Percentiles rank a stretch among this genome's conserved stretches.
phyloP scores from a whole-genome alignment of 1,140 invertebrate genomes.

The Zaprionus ghesquierei region DNA sequence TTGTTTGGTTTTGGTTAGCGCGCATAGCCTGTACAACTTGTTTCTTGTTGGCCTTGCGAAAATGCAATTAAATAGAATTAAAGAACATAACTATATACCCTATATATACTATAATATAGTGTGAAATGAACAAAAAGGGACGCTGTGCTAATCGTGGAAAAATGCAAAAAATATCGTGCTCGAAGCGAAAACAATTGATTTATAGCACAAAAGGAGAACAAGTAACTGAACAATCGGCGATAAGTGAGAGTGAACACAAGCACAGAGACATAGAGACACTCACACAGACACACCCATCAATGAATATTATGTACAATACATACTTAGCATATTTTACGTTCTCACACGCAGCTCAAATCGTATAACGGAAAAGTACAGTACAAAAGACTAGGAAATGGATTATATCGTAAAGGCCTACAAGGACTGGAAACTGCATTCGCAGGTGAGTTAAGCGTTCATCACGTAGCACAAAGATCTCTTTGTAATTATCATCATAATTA shows the following conservation, averaged over 20 bases:
- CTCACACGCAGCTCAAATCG: slow-evolving; percentile 38
- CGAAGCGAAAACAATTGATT: slow-evolving; percentile 35
- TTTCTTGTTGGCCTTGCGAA: slow-evolving; percentile 36
- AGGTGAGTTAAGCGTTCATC: slow-evolving; percentile 55
- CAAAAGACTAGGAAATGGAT: slow-evolving; percentile 69
- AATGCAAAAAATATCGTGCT: slow-evolving; percentile 33
- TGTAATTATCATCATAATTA: not conserved
- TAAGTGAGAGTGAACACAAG: slow-evolving; percentile 33
- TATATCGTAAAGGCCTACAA: slow-evolving; percentile 81
- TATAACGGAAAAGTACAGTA: slow-evolving; percentile 10
- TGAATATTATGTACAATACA: slow-evolving; percentile 10
- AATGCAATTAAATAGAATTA: not conserved
- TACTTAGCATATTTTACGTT: slow-evolving; percentile 58
- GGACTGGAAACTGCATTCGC: slow-evolving; percentile 81
- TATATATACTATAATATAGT: not conserved
- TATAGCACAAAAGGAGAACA: slow-evolving; percentile 33
- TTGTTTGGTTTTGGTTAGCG: not conserved
- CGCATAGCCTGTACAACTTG: not conserved
- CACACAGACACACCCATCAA: not conserved
- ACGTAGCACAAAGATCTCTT: not conserved
- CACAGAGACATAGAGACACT: not conserved
- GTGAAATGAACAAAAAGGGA: not conserved
- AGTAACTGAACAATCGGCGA: slow-evolving; percentile 24
- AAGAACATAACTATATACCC: slow-evolving; percentile 1
- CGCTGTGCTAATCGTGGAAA: slow-evolving; percentile 34